phyloP scores from a whole-genome alignment of 2,113 vertebrate genomes.

The Xenotilapia longispinis region DNA sequence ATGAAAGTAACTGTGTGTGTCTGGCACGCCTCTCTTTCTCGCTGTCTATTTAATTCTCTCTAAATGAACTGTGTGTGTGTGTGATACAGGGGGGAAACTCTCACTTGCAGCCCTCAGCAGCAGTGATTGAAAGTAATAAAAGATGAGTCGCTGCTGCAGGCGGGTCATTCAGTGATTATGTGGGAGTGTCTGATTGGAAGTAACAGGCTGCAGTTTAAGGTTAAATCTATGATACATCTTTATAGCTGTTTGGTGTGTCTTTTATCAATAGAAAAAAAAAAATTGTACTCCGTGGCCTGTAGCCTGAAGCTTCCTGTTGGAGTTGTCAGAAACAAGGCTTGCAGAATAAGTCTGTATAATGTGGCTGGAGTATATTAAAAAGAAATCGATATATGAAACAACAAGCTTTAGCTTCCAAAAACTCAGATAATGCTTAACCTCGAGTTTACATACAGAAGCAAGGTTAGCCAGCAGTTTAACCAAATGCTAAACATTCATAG shows the following conservation, averaged over 20 bases:
- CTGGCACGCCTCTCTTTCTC: background rate
- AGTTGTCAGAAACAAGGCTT: background rate
- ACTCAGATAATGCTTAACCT: background rate
- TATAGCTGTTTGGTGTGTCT: background rate
- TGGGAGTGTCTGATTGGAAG: background rate
- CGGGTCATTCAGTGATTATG: background rate
- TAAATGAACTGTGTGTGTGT: background rate
- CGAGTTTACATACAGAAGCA: background rate
- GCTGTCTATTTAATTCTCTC: background rate
- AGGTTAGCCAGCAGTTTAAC: background rate
- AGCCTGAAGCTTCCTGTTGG: background rate
- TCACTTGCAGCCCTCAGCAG: background rate
- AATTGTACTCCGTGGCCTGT: fast-evolving
- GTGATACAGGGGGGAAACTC: background rate
- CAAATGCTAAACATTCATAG: background rate
- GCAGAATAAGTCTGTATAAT: background rate
- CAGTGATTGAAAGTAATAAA: background rate
- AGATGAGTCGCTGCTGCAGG: background rate
- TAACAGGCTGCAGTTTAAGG: background rate
- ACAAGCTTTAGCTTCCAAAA: background rate
- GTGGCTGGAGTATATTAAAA: background rate
- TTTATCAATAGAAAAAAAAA: background rate
- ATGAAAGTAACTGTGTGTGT: background rate
- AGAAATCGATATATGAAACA: background rate
- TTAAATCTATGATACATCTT: background rate